phyloP scores from a whole-genome alignment of 2,888 invertebrate genomes.

The Tetragonula carbonaria region DNA sequence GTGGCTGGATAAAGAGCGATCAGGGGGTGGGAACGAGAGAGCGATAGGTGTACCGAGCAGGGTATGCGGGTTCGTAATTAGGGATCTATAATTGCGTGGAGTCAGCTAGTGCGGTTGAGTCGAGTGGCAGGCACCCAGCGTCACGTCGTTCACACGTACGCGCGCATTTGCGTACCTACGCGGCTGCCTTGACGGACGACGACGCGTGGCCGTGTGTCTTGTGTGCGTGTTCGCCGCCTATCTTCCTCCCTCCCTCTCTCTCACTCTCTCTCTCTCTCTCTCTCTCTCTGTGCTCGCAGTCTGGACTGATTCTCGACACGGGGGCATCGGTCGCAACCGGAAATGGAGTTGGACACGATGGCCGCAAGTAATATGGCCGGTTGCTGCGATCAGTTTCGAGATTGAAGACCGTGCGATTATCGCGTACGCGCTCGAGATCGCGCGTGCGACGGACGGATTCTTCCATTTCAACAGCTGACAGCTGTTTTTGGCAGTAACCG shows the following conservation, averaged over 20 bases:
- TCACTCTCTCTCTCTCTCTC: background rate
- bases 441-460: background rate
- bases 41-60: slow-evolving; percentile 52
- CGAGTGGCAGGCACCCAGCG: slow-evolving; percentile 76
- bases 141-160: slow-evolving; percentile 70
- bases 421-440: background rate
- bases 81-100: slow-evolving; percentile 76
- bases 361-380: slow-evolving; percentile 45
- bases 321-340: slow-evolving; percentile 50
- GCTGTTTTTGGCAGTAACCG: background rate
- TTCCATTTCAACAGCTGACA: background rate
- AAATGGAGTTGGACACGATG: slow-evolving; percentile 46
- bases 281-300: slow-evolving; percentile 1
- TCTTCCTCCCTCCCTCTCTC: background rate
- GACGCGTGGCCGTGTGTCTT: slow-evolving; percentile 9
- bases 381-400: slow-evolving; percentile 24
- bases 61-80: slow-evolving; percentile 70
- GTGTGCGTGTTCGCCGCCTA: slow-evolving; percentile 9
- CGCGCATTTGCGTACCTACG: slow-evolving; percentile 49
- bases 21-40: slow-evolving; percentile 37
- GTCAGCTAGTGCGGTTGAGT: slow-evolving; percentile 77
- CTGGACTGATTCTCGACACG: slow-evolving; percentile 21
- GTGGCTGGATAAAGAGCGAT: slow-evolving; percentile 11
- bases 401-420: slow-evolving; percentile 31
- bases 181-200: slow-evolving; percentile 4